phyloP scores from a whole-genome alignment of 2,113 vertebrate species.

The Psittacula cyanocephala region DNA sequence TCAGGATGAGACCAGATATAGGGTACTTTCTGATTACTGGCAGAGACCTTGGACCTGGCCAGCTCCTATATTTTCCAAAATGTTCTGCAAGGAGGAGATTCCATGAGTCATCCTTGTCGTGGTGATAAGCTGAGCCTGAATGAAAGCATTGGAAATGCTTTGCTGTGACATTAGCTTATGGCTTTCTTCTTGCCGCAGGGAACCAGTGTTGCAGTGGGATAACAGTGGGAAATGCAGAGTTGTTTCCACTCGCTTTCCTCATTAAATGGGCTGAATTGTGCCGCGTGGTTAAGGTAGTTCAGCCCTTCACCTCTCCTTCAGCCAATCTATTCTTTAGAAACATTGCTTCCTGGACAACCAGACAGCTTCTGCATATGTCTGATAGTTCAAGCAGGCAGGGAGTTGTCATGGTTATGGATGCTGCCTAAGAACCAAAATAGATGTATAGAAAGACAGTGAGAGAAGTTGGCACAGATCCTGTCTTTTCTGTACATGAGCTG shows the following conservation, averaged over 20 bases:
- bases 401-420: slow-evolving; percentile 61
- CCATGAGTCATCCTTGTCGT: background rate
- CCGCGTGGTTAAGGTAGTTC: background rate
- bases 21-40: background rate
- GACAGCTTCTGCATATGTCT: slow-evolving; percentile 40
- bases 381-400: slow-evolving; percentile 23
- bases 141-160: background rate
- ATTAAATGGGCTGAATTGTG: background rate
- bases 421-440: slow-evolving; percentile 40
- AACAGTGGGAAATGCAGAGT: background rate
- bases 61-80: background rate
- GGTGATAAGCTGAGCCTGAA: background rate
- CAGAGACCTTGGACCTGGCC: background rate
- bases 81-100: background rate
- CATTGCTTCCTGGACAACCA: slow-evolving; percentile 30
- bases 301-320: background rate
- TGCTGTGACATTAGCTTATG: background rate
- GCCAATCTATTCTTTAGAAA: background rate
- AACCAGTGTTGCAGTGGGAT: background rate
- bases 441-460: slow-evolving; percentile 18
- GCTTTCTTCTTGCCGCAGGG: background rate
- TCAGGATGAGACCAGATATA: background rate
- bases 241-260: background rate
- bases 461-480: background rate
- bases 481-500: slow-evolving; percentile 1